Evolutionary conservation across 2,113 vertebrate species (phyloP).

Genomic region (Etheostoma spectabile): DNA sequence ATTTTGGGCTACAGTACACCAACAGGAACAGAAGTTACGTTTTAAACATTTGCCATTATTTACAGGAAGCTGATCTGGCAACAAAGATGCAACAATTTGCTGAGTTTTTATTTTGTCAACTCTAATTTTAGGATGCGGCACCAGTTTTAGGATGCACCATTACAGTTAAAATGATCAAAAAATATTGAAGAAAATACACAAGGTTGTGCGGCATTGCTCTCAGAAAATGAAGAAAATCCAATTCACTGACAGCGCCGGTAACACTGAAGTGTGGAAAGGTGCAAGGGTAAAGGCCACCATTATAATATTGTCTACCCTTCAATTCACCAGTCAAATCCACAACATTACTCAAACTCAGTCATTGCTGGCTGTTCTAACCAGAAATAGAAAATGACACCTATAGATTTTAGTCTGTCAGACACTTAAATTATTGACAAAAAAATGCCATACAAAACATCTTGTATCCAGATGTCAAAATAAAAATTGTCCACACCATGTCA

Average conservation of each 20-base stretch:
- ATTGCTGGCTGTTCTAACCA: neutral
- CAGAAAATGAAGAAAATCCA: neutral
- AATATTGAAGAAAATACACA: too few relatives aligned
- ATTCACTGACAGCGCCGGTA: neutral
- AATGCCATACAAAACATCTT: neutral
- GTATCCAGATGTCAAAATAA: constrained; percentile 4
- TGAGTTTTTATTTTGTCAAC: neutral
- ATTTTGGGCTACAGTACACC: neutral
- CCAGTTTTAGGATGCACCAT: too few relatives aligned
- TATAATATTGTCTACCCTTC: neutral
- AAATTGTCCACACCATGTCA: constrained; percentile 2
- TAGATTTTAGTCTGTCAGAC: neutral
- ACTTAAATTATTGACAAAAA: neutral
- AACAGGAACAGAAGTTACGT: neutral
- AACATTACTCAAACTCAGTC: neutral
- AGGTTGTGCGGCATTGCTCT: neutral
- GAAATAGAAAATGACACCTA: neutral
- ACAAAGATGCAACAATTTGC: neutral
- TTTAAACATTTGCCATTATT: neutral
- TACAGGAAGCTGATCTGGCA: neutral
- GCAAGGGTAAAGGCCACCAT: too few relatives aligned
- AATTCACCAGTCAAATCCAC: neutral
- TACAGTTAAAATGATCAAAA: neutral
- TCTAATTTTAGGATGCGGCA: neutral
- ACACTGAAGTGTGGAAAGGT: too few relatives aligned